Conservation (phyloP, 2,113 vertebrate genomes). For the Malurus cyaneus region DNA sequence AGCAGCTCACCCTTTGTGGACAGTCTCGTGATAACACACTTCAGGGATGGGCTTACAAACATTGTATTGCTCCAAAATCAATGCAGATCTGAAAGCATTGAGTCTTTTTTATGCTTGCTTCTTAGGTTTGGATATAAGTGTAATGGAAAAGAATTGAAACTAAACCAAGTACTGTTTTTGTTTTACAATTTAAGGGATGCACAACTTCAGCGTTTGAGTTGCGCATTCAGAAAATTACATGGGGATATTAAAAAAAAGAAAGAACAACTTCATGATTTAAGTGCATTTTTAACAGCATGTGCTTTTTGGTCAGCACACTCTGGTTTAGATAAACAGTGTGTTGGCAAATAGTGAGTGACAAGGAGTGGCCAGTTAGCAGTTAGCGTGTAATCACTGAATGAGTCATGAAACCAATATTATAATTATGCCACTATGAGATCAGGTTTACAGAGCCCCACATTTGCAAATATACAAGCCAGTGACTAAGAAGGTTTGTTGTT, state of each 20-base stretch:
- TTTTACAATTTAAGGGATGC: not conserved
- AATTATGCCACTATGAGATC: constrained; percentile 43
- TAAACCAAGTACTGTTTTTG: not conserved
- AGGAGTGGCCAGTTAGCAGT: constrained; percentile 47
- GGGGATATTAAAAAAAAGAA: not conserved
- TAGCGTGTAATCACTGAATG: constrained; percentile 32
- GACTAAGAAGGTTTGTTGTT: not conserved
- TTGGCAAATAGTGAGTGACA: constrained; percentile 54
- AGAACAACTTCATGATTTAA: not conserved
- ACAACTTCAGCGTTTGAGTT: not conserved
- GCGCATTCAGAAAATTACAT: not conserved
- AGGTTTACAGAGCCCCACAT: not conserved
- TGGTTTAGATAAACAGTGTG: constrained; percentile 42
- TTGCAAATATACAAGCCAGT: not conserved
- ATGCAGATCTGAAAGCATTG: not conserved
- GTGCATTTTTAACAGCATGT: not conserved
- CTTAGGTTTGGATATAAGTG: not conserved
- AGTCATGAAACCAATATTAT: constrained; percentile 45
- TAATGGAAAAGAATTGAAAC: not conserved
- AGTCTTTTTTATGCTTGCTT: not conserved
- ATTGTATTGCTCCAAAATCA: not conserved
- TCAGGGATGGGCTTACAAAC: not conserved
- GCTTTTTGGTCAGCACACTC: constrained; percentile 15
- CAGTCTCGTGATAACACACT: not conserved
- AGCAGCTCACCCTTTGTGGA: not conserved